Evolutionary conservation across 1,140 invertebrate genomes (phyloP).

Genomic region (Papilio glaucus): DNA sequence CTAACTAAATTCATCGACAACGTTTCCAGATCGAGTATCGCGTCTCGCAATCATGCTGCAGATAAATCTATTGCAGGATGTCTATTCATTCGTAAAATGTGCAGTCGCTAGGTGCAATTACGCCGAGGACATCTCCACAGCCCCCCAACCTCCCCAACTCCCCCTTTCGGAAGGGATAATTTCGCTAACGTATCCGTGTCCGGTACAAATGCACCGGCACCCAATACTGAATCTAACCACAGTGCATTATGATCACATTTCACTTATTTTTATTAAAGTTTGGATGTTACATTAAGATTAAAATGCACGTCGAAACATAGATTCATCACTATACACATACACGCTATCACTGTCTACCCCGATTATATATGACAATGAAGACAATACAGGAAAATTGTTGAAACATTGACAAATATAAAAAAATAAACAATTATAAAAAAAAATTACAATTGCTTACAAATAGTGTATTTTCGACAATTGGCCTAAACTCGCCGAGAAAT

Average conservation of each 20-base stretch:
- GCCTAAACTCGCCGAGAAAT: no score
- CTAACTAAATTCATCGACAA: background rate
- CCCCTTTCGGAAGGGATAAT: slow-evolving; percentile 13
- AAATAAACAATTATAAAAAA: no score
- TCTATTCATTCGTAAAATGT: slow-evolving; percentile 26
- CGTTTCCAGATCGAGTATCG: background rate
- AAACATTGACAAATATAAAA: no score
- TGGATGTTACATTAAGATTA: no score
- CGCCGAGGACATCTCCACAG: background rate
- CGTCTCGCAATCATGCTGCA: background rate
- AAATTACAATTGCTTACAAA: no score
- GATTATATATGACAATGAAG: no score
- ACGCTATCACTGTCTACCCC: no score
- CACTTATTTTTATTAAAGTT: slow-evolving; percentile 56
- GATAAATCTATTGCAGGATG: slow-evolving; percentile 27
- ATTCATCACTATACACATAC: no score
- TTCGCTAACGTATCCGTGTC: slow-evolving; percentile 25
- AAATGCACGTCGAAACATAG: no score
- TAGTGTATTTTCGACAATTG: no score
- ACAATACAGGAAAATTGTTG: no score
- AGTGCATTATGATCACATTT: slow-evolving; percentile 78
- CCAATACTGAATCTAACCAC: slow-evolving; percentile 60
- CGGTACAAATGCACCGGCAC: background rate
- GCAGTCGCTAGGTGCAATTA: slow-evolving; percentile 24
- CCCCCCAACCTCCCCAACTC: background rate